Base-by-base conservation (phyloP, 2,113 vertebrate species). In the Ia io region DNA sequence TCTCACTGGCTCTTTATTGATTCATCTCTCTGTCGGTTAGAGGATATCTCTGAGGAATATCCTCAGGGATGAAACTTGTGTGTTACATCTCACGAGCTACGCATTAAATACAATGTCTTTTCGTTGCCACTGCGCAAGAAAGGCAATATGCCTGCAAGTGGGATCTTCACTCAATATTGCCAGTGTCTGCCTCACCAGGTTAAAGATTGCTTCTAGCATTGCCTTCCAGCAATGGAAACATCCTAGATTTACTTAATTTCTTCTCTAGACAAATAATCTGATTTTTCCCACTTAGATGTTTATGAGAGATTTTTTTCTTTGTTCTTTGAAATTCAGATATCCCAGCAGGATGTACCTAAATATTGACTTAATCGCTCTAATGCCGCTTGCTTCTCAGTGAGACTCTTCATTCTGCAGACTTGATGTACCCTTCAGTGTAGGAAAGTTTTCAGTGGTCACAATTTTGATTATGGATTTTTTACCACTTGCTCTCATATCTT, bases 281-380 rank as follows among this genome's bases (percentile, higher is more conserved):
- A 70, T 74, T 92, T 93, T 94, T 84, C n/a, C 84, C 90, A 74
- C 61, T 82, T 93, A 47, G 47, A 78, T 90, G 18, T 82, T 91
- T 78, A 12, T 51, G 63, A 59, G n/a, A 44, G 25, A 44, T n/a
- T 67, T 85, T 93, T 76, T 65, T 51, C 65, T 82, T 87, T 82
- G 51, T 95, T 56, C 53, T 95, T 95, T 92, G 82, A 97, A 96
- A 95, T 92, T 92, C 76, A 85, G 67, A 83, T 84, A 53, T 87
- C 92, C 95, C 94, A 86, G 88, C 73, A 88, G 90, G 73, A 70
- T 88, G 37, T 63, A 23, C 95, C 80, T 97, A 83, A 90, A 77
- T 88, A 83, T 40, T 70, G 77, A 20, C 73, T 96, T 94, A 53
- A 42, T 95, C 93, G 90, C 87, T 78, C 88, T 90, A 95, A 79